phyloP scores from a whole-genome alignment of 2,797 vertebrate species.

The Saxicola maurus region DNA sequence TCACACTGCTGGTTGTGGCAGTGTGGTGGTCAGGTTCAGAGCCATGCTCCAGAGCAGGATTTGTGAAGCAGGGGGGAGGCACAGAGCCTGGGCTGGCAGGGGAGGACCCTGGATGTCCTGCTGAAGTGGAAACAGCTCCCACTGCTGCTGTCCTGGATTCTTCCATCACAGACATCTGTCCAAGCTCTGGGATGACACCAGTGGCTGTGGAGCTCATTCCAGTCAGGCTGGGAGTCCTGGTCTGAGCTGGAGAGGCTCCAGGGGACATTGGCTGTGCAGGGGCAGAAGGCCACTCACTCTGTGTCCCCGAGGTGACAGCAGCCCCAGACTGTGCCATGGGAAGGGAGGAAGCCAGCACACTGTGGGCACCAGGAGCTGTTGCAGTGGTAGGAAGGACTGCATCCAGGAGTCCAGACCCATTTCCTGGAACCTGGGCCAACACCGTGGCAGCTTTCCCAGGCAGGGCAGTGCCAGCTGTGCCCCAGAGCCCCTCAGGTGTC shows the following conservation, averaged over 20 bases:
- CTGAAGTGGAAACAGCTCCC: background rate
- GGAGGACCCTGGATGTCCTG: background rate
- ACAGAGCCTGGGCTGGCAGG: background rate
- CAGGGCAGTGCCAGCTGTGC: background rate
- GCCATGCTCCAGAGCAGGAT: accelerated
- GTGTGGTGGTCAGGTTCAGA: background rate
- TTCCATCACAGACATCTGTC: background rate
- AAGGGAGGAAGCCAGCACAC: background rate
- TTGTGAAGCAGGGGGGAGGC: background rate
- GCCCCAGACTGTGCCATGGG: accelerated
- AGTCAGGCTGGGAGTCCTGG: too few relatives aligned
- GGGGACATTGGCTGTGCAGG: accelerated
- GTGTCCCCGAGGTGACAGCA: accelerated
- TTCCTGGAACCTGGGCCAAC: background rate
- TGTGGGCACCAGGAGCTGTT: accelerated
- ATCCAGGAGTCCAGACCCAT: background rate
- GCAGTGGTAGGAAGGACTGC: background rate
- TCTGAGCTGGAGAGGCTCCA: background rate
- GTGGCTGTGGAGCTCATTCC: background rate
- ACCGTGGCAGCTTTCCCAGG: accelerated
- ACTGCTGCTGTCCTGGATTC: background rate
- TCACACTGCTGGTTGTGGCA: accelerated
- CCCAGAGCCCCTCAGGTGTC: background rate
- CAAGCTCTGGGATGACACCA: background rate
- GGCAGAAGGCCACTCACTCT: accelerated